Conservation (phyloP, 2,797 vertebrate species). For the Lerista edwardsae region DNA sequence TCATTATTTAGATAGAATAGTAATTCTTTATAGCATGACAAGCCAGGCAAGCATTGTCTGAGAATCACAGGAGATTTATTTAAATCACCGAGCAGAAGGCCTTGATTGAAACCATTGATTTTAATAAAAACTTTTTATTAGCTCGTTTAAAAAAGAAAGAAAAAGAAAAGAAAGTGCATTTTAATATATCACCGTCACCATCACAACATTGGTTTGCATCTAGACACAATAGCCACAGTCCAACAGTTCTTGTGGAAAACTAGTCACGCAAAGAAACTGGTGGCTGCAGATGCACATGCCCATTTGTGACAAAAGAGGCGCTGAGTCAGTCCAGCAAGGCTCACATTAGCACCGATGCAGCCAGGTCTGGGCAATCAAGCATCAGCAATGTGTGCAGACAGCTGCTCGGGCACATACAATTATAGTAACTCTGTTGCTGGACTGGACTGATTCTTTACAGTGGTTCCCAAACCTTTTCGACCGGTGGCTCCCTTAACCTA, state of each 20-base stretch:
- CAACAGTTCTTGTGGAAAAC: background rate
- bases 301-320: background rate
- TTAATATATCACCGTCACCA: background rate
- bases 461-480: too few species aligned
- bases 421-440: background rate
- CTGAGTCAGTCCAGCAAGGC: background rate
- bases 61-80: background rate
- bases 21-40: background rate
- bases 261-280: background rate
- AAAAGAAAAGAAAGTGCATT: too few species aligned
- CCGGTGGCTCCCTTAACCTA: too few species aligned
- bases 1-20: constrained; percentile 7
- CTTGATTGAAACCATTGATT: background rate
- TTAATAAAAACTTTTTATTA: background rate
- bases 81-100: background rate
- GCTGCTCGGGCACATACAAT: background rate
- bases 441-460: too few species aligned
- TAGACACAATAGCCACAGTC: background rate
- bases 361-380: background rate
- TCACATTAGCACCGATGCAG: background rate
- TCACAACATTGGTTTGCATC: background rate
- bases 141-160: background rate
- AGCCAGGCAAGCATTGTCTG: background rate
- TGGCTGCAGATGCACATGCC: background rate
- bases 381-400: background rate